phyloP scores from a whole-genome alignment of 2,888 invertebrate genomes.

The Geophilus truncorum region DNA sequence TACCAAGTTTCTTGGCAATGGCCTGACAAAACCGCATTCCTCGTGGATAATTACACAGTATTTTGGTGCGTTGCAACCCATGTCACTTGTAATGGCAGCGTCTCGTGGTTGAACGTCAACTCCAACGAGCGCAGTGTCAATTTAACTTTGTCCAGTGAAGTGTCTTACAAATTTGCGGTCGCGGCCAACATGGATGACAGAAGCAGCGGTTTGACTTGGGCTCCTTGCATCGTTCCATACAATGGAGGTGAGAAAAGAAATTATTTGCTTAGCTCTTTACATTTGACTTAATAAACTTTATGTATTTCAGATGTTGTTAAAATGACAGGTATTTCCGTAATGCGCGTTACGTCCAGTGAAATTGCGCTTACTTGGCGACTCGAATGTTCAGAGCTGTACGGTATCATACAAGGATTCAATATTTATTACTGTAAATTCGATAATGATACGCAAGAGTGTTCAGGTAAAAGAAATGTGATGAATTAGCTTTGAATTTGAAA shows the following conservation, averaged over 20 bases:
- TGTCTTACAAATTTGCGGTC: constrained; percentile 28
- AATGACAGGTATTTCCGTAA: constrained; percentile 57
- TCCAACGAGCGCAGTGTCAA: neutral
- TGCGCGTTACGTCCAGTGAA: constrained; percentile 52
- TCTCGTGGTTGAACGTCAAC: neutral
- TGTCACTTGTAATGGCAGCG: neutral
- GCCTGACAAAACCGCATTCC: neutral
- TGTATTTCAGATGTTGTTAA: constrained; percentile 52
- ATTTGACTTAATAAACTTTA: neutral
- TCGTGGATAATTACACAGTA: neutral
- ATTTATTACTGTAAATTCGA: constrained; percentile 62
- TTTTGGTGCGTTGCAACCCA: neutral
- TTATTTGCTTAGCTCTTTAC: neutral
- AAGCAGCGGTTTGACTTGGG: constrained; percentile 78
- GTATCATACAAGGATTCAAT: constrained; percentile 66
- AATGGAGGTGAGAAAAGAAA: constrained; percentile 45
- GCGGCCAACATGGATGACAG: neutral
- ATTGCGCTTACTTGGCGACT: constrained; percentile 68
- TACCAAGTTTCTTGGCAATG: constrained; percentile 29
- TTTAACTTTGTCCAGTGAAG: neutral
- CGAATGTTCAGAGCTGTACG: constrained; percentile 67
- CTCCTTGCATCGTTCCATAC: constrained; percentile 63
- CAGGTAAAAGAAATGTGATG: constrained; percentile 30
- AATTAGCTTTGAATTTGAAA: neutral
- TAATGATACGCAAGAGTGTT: constrained; percentile 46